A percentile compares a stretch with the other conserved stretches of the same genome.
Conservation (phyloP, 2,797 vertebrate genomes). For the Mormyrus hasselquistii region DNA sequence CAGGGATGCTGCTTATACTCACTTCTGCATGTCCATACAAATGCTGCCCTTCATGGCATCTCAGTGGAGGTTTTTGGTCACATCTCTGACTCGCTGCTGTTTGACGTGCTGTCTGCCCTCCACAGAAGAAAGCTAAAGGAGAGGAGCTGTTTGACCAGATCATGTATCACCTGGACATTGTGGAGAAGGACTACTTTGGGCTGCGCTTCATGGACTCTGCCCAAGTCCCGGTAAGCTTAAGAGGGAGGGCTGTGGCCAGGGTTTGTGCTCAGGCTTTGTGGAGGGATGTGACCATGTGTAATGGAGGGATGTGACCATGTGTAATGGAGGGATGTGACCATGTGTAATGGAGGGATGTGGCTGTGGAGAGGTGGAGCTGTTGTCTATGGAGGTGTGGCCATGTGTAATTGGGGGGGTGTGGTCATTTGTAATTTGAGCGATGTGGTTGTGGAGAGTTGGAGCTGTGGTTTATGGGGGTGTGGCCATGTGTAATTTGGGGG, state of each 20-base stretch:
- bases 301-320: too few species aligned
- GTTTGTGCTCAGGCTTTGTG: background rate
- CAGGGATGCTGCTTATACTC: background rate
- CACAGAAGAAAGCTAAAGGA: constrained; percentile 95
- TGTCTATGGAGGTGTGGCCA: background rate
- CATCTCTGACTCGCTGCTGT: background rate
- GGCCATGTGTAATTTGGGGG: background rate
- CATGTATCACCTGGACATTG: constrained; percentile 96
- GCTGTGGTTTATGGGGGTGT: too few species aligned
- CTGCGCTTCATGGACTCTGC: constrained; percentile 96
- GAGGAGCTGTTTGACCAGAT: constrained; percentile 96
- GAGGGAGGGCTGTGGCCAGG: background rate
- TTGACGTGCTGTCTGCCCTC: background rate
- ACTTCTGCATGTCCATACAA: background rate
- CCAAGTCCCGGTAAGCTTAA: constrained; percentile 84
- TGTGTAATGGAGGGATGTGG: background rate
- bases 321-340: too few species aligned
- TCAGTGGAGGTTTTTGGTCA: background rate
- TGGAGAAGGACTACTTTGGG: constrained; percentile 96
- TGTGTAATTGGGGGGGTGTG: too few species aligned
- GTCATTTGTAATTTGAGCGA: background rate
- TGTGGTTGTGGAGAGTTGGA: too few species aligned
- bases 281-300: background rate
- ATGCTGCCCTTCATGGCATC: background rate
- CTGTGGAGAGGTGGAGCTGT: too few species aligned